Conservation (phyloP, 2,113 vertebrate species). For the Muntiacus reevesi region DNA sequence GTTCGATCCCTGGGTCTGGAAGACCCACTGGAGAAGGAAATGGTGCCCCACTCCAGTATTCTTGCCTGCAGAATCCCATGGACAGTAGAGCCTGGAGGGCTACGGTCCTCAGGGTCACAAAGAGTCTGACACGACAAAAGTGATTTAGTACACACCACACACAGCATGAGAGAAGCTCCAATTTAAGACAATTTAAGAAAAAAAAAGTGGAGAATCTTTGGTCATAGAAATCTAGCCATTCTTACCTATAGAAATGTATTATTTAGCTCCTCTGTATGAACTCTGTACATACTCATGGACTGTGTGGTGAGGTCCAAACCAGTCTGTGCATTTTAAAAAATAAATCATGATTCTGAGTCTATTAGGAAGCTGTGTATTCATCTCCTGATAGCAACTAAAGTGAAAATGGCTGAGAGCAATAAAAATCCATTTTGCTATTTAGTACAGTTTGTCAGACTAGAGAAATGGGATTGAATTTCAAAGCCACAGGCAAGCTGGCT, state of each 20-base stretch:
- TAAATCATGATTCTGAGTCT: slow-evolving; percentile 36
- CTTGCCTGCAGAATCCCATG: background rate
- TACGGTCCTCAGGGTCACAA: background rate
- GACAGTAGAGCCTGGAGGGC: background rate
- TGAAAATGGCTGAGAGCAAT: slow-evolving; percentile 81
- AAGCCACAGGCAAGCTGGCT: slow-evolving; percentile 85
- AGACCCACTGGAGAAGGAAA: background rate
- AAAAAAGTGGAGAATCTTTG: background rate
- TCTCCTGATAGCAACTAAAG: slow-evolving; percentile 78
- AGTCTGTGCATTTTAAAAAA: background rate
- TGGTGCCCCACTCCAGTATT: background rate
- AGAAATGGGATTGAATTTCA: slow-evolving; percentile 86
- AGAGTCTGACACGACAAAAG: background rate
- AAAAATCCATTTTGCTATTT: slow-evolving; percentile 86
- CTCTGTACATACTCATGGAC: too few relatives aligned
- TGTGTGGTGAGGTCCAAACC: background rate
- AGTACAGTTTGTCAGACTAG: slow-evolving; percentile 85
- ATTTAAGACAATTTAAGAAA: background rate
- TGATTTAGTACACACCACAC: background rate
- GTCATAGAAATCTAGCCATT: background rate
- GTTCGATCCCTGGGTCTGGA: background rate
- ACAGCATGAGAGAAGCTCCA: background rate
- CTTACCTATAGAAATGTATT: background rate
- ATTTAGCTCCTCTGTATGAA: background rate
- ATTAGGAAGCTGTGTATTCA: slow-evolving; percentile 60